A percentile compares a stretch with the other conserved stretches of the same genome.
phyloP scores from a whole-genome alignment of 2,113 vertebrate species.

The Xenotilapia leptura region DNA sequence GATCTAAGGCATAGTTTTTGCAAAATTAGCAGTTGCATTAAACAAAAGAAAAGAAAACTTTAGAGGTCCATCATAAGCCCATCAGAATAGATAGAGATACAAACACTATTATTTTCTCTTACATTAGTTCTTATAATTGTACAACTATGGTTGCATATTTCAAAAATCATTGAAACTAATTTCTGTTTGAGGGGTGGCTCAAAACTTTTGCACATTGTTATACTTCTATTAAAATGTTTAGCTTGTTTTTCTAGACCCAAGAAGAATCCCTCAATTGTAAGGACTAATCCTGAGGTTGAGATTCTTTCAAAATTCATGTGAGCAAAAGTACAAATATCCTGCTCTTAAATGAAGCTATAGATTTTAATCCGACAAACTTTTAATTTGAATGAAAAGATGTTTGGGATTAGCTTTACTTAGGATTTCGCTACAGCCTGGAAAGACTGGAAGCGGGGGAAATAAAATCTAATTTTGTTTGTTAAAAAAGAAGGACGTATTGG shows the following conservation, averaged over 20 bases:
- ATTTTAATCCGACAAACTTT: background rate
- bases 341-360: background rate
- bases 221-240: background rate
- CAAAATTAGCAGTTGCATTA: background rate
- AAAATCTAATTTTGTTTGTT: background rate
- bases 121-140: background rate
- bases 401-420: background rate
- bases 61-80: background rate
- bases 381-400: background rate
- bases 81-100: background rate
- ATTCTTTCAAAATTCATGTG: background rate
- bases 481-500: background rate
- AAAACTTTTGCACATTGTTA: background rate
- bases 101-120: background rate
- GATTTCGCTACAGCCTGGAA: background rate
- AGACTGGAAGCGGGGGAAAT: background rate
- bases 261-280: background rate
- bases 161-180: background rate
- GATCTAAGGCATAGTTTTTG: background rate
- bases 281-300: background rate
- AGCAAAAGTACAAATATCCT: background rate
- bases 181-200: background rate
- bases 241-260: background rate
- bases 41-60: background rate
- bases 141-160: background rate